Percentiles rank a stretch among this genome's conserved stretches.
Evolutionary conservation across 2,113 vertebrate species (phyloP).

Genomic region (Setophaga coronata): DNA sequence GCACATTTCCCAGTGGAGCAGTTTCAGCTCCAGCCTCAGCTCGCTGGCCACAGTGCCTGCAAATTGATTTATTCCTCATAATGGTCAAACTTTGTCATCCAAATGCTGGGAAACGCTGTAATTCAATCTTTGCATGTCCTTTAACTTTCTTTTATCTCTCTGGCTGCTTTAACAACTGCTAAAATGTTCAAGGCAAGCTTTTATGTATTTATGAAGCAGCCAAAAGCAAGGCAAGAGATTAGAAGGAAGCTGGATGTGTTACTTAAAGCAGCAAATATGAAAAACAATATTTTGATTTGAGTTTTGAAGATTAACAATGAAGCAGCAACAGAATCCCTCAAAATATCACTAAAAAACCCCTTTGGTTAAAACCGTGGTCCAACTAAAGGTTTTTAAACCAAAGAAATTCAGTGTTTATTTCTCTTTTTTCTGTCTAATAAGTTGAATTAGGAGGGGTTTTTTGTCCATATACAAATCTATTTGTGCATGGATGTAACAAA

Average conservation of each 20-base stretch:
- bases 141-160: not conserved
- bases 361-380: not conserved
- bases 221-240: not conserved
- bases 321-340: not conserved
- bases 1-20: not conserved
- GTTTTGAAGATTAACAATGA: not conserved
- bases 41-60: not conserved
- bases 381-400: not conserved
- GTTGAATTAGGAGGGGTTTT: not conserved
- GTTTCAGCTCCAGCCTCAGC: slow-evolving; percentile 2
- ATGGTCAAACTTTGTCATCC: not conserved
- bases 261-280: not conserved
- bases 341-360: not conserved
- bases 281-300: not conserved
- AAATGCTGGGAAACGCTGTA: not conserved
- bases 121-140: slow-evolving; percentile 11
- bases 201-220: not conserved
- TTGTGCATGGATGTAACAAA: not conserved
- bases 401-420: not conserved
- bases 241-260: not conserved
- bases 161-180: not conserved
- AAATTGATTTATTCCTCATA: slow-evolving; percentile 19
- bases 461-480: rapidly evolving
- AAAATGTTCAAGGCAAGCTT: not conserved
- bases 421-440: not conserved